Evolutionary conservation across 2,797 vertebrate species (phyloP).

Genomic region (Erpetoichthys calabaricus): DNA sequence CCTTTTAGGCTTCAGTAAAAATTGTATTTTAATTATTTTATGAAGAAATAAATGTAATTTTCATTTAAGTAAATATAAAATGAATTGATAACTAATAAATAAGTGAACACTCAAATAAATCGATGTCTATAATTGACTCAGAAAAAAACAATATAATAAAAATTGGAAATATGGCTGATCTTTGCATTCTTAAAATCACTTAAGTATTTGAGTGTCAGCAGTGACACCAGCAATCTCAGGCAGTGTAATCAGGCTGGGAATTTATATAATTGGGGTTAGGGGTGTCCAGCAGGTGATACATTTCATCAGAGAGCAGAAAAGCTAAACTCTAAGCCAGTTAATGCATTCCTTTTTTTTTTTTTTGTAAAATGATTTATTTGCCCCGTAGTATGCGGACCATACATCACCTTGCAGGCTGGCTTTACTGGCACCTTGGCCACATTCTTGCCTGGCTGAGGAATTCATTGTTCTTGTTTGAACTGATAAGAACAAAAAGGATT

Average conservation of each 20-base stretch:
- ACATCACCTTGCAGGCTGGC: conserved; percentile 59
- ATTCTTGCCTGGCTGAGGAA: conserved; percentile 57
- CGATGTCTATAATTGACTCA: no score
- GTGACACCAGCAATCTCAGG: no score
- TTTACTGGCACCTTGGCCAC: conserved; percentile 67
- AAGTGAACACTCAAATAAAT: no score
- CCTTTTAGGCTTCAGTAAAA: no score
- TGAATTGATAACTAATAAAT: no score
- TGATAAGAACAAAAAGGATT: conserved; percentile 62
- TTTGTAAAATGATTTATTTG: conserved; percentile 50
- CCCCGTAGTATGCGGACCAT: conserved; percentile 40
- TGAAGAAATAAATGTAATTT: no score
- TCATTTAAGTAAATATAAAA: no score
- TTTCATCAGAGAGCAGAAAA: conserved; percentile 15
- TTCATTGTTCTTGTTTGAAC: conserved; percentile 70
- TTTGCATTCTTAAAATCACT: conserved; percentile 27
- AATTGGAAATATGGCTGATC: conserved; percentile 13
- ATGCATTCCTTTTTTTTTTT: conserved; percentile 24
- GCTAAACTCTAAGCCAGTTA: conserved; percentile 25
- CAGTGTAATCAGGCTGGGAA: no score
- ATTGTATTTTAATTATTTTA: no score
- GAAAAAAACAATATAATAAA: no score
- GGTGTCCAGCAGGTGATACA: conserved; percentile 26
- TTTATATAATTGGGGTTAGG: neutral
- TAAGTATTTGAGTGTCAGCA: no score